A percentile compares a stretch with the other conserved stretches of the same genome.
These are phyloP conservation scores for Pedicia rivosa DNA, from an alignment of 2,888 invertebrate genomes.

Conservation along the genomic window DNA sequence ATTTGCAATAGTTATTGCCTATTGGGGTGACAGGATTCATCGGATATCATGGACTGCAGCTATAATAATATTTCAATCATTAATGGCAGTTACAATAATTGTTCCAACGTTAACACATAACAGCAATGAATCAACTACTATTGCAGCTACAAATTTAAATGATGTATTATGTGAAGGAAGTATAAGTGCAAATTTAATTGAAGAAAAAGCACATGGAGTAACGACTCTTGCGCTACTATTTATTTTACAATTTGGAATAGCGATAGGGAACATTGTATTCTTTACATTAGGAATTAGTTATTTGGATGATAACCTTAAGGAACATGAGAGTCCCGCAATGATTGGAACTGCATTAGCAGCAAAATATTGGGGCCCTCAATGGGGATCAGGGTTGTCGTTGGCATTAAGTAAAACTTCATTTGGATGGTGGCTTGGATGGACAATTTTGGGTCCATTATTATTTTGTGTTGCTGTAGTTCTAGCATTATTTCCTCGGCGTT, in stretches of 20 bases:
- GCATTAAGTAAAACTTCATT: conserved; percentile 19
- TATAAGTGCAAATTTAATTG: conserved; percentile 6
- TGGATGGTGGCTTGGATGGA: conserved; percentile 37
- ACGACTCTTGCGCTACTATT: conserved; percentile 32
- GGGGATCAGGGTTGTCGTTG: conserved; percentile 26
- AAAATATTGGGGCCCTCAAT: conserved; percentile 25
- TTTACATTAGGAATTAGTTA: conserved; percentile 40
- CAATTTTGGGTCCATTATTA: conserved; percentile 30
- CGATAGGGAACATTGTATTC: conserved; percentile 33
- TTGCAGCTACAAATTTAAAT: neutral
- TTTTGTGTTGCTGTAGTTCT: conserved; percentile 34
- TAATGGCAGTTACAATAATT: conserved; percentile 33
- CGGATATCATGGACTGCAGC: conserved; percentile 41
- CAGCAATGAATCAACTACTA: neutral
- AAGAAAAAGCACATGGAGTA: conserved; percentile 17
- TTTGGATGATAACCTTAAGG: conserved; percentile 41
- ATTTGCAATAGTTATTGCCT: conserved; percentile 35
- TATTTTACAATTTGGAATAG: conserved; percentile 32
- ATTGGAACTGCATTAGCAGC: conserved; percentile 27
- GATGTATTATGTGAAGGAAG: conserved; percentile 11
- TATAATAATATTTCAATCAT: conserved; percentile 35
- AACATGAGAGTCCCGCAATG: conserved; percentile 32
- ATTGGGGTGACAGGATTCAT: conserved; percentile 41
- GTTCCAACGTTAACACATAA: conserved; percentile 38
- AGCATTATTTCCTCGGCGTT: conserved; percentile 37